These are phyloP conservation scores for Heliconius hermathena DNA, from an alignment of 1,140 invertebrate genomes.

Conservation along the genomic window DNA sequence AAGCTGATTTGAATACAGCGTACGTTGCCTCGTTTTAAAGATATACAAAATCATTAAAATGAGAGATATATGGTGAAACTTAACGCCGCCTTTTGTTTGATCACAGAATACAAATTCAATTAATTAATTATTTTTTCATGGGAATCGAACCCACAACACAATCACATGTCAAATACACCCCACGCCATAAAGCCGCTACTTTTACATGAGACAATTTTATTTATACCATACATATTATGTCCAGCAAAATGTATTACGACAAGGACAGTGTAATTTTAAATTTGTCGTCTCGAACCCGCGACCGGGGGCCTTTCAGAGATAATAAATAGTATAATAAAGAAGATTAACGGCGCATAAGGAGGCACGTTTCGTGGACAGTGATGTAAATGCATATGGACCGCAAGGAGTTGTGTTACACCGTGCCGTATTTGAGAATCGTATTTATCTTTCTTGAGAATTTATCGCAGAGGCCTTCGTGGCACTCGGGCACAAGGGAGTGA, in stretches of 20 bases:
- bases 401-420: constrained; percentile 32
- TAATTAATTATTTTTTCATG: too few relatives aligned
- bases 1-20: too few relatives aligned
- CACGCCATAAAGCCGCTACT: background rate
- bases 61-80: too few relatives aligned
- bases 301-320: constrained; percentile 53
- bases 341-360: constrained; percentile 77
- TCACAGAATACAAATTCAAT: too few relatives aligned
- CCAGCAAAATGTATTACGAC: background rate
- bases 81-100: too few relatives aligned
- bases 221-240: background rate
- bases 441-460: too few relatives aligned
- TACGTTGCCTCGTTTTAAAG: too few relatives aligned
- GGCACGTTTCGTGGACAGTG: constrained; percentile 72
- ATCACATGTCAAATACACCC: too few relatives aligned
- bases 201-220: background rate
- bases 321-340: constrained; percentile 78
- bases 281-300: constrained; percentile 46
- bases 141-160: too few relatives aligned
- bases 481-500: too few relatives aligned
- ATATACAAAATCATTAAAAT: too few relatives aligned
- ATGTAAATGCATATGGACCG: constrained; percentile 59
- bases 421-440: background rate
- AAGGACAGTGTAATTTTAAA: constrained; percentile 44
- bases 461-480: too few relatives aligned